Conservation (phyloP, 2,113 vertebrate genomes). For the Fregata magnificens region DNA sequence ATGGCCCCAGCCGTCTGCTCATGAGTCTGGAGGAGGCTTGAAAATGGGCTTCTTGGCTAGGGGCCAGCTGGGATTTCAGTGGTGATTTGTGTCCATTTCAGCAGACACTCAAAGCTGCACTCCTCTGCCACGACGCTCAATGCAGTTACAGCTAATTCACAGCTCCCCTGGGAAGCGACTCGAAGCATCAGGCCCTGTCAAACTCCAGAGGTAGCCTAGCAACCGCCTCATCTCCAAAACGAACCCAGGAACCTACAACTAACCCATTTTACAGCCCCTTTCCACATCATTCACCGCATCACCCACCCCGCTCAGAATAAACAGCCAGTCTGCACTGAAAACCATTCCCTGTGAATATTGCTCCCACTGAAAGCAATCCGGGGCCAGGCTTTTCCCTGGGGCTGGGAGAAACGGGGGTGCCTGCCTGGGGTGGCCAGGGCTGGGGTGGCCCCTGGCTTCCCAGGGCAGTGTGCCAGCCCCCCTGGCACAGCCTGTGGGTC, state of each 20-base stretch:
- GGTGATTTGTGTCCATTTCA: constrained; percentile 21
- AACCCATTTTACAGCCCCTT: constrained; percentile 48
- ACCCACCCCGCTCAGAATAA: neutral
- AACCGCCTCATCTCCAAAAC: constrained; percentile 2
- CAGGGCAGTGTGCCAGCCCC: neutral
- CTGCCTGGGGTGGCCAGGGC: rapidly evolving
- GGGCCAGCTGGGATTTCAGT: neutral
- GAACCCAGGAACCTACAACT: constrained; percentile 37
- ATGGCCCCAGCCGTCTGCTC: neutral
- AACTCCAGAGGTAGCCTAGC: constrained; percentile 74
- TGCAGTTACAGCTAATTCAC: constrained; percentile 60
- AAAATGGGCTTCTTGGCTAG: constrained; percentile 10
- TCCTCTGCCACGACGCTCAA: neutral
- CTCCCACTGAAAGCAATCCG: neutral
- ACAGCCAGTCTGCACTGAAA: neutral
- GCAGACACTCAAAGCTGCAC: neutral
- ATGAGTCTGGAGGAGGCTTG: neutral
- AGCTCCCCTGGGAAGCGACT: constrained; percentile 63
- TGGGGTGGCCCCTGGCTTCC: neutral
- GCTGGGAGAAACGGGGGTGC: neutral
- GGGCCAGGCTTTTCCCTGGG: neutral
- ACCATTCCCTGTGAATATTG: neutral
- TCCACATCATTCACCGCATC: neutral
- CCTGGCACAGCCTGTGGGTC: neutral
- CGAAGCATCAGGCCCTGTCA: constrained; percentile 58